Conservation (phyloP, 2,888 invertebrate species). For the Lumbricus terrestris region DNA sequence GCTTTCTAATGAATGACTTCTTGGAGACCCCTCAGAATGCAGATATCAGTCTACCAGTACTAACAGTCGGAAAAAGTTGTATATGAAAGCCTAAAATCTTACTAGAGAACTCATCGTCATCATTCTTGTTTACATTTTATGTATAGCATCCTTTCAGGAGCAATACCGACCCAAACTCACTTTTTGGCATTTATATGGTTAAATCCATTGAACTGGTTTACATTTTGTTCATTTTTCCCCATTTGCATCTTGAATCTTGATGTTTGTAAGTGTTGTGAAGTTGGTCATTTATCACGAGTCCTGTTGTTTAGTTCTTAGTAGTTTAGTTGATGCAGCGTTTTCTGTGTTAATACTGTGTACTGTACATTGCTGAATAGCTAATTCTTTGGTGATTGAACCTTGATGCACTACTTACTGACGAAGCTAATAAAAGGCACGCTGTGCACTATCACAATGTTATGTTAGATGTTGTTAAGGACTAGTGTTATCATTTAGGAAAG, state of each 20-base stretch:
- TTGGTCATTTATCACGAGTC: not conserved
- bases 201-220: not conserved
- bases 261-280: not conserved
- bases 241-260: not conserved
- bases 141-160: too few relatives aligned
- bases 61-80: not conserved
- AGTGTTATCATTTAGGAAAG: too few relatives aligned
- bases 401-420: too few relatives aligned
- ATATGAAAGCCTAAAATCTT: not conserved
- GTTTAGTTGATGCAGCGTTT: not conserved
- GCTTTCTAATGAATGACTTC: not conserved
- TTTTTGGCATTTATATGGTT: not conserved
- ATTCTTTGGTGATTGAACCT: not conserved
- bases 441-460: too few relatives aligned
- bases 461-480: too few relatives aligned
- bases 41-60: not conserved
- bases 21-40: not conserved
- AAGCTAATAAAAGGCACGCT: too few relatives aligned
- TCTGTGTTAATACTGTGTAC: not conserved
- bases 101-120: too few relatives aligned
- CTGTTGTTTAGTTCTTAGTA: not conserved
- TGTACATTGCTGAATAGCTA: not conserved
- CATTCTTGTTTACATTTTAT: too few relatives aligned
- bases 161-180: not conserved
- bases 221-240: not conserved